Evolutionary conservation across 2,888 invertebrate genomes (phyloP).

Genomic region (Phyto melanocephala): DNA sequence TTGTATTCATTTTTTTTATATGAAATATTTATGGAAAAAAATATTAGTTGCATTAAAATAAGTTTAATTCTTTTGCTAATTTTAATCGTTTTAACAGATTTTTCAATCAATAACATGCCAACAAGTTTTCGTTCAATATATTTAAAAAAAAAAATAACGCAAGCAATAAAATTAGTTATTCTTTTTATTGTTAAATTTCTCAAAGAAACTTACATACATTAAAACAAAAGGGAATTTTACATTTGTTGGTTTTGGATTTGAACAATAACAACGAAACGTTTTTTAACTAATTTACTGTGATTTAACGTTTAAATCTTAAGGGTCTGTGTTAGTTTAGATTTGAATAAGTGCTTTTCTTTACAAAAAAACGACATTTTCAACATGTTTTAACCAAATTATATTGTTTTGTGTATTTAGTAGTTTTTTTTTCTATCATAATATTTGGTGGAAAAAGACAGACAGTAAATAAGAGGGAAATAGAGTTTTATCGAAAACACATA

Average conservation of each 20-base stretch:
- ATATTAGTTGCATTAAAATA: conserved; percentile 28
- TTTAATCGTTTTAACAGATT: conserved; percentile 58
- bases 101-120: conserved; percentile 62
- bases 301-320: conserved; percentile 2
- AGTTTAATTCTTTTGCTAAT: conserved; percentile 46
- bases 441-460: conserved; percentile 9
- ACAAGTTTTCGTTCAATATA: conserved; percentile 35
- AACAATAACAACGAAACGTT: conserved; percentile 6
- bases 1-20: conserved; percentile 64
- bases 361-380: not conserved
- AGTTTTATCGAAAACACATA: not conserved
- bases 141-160: conserved; percentile 66
- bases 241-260: conserved; percentile 24
- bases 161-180: conserved; percentile 60
- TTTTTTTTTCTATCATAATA: conserved; percentile 25
- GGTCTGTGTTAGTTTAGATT: not conserved
- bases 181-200: conserved; percentile 24
- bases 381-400: conserved; percentile 25
- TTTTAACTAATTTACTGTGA: not conserved
- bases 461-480: not conserved
- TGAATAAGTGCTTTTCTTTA: not conserved
- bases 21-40: conserved; percentile 37
- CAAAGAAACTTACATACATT: conserved; percentile 60
- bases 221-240: not conserved
- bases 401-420: conserved; percentile 49